Evolutionary conservation across 2,797 vertebrate species (phyloP).

Genomic region (Cryptoprocta ferox): DNA sequence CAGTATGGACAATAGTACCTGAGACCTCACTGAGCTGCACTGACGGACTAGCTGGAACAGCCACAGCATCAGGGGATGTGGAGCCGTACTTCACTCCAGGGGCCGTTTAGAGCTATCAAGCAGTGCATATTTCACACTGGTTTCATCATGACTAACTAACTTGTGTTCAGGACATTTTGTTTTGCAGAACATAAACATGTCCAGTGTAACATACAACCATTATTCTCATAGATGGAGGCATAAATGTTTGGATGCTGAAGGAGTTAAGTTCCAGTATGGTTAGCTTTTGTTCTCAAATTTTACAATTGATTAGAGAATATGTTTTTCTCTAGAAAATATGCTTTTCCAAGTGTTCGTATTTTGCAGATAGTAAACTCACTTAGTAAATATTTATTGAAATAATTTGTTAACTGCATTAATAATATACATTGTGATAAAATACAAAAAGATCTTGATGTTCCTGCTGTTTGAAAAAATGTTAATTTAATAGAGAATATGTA

Average conservation of each 20-base stretch:
- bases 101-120: neutral
- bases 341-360: neutral
- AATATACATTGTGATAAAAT: neutral
- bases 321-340: neutral
- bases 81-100: accelerated
- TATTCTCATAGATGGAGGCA: neutral
- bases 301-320: neutral
- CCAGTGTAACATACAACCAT: neutral
- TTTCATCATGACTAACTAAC: neutral
- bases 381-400: constrained; percentile 34
- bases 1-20: accelerated
- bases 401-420: neutral
- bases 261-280: neutral
- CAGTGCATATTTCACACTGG: neutral
- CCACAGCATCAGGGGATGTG: neutral
- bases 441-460: neutral
- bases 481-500: neutral
- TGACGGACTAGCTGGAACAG: no score
- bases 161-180: neutral
- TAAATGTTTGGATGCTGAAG: neutral
- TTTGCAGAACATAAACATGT: neutral
- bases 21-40: no score
- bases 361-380: neutral
- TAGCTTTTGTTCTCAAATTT: neutral
- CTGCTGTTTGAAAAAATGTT: constrained; percentile 11